Evolutionary conservation across 1,140 invertebrate species (phyloP).

Genomic region (Neelides sp.): DNA sequence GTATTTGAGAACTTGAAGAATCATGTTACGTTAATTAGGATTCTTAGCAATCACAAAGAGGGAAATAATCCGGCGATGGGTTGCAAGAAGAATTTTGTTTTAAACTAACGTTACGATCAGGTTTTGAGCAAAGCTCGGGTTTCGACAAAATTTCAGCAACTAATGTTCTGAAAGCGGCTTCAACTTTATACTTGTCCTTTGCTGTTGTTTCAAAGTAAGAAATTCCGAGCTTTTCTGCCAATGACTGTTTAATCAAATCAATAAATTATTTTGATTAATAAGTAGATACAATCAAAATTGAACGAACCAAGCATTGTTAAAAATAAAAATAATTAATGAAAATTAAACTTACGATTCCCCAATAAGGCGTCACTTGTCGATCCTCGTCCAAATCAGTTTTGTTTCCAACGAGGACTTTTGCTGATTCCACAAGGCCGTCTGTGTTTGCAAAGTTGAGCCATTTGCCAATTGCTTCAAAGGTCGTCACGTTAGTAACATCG

Average conservation of each 20-base stretch:
- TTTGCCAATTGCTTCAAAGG: conserved; percentile 73
- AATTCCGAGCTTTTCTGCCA: conserved; percentile 67
- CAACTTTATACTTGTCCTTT: conserved; percentile 67
- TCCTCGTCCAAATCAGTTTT: conserved; percentile 39
- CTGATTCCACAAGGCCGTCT: conserved; percentile 73
- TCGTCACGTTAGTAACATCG: conserved; percentile 78
- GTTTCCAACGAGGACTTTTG: conserved; percentile 76
- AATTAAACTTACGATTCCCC: conserved; percentile 34
- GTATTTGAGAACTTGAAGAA: no score
- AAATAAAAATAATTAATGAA: background rate
- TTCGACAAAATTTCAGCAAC: no score
- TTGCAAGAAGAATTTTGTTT: no score
- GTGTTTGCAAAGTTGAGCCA: conserved; percentile 77
- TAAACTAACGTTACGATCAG: no score
- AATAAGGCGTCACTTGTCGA: conserved; percentile 29
- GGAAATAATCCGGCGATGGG: no score
- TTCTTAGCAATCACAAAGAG: no score
- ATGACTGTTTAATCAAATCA: conserved; percentile 36
- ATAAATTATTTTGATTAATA: background rate
- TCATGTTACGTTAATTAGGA: no score
- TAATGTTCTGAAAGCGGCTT: conserved; percentile 50
- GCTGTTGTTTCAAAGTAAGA: conserved; percentile 78
- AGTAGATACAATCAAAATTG: background rate
- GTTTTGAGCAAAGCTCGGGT: no score
- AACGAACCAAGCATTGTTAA: background rate